phyloP scores from a whole-genome alignment of 2,113 vertebrate genomes.

The Hydropotes inermis region DNA sequence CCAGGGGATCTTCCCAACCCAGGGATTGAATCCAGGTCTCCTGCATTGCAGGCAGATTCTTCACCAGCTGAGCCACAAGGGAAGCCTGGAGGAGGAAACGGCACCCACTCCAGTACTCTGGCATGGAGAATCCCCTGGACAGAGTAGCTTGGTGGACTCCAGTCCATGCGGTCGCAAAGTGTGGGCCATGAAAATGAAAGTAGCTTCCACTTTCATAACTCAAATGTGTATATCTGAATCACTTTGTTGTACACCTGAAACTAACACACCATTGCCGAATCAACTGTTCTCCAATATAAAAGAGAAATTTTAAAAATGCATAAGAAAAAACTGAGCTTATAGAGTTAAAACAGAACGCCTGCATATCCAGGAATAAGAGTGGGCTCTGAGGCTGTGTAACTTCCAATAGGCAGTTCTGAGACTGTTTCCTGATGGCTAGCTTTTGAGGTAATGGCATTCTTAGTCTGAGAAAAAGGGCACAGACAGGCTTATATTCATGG shows the following conservation, averaged over 20 bases:
- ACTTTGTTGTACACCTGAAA: background rate
- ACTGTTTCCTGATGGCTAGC: slow-evolving; percentile 51
- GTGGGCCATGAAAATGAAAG: background rate
- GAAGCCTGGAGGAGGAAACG: background rate
- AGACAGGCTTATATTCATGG: slow-evolving; percentile 50
- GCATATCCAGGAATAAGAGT: background rate
- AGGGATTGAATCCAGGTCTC: background rate
- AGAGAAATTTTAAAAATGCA: background rate
- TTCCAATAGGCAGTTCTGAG: slow-evolving; percentile 65
- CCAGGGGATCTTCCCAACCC: background rate
- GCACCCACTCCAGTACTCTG: background rate
- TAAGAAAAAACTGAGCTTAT: background rate
- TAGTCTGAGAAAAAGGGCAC: slow-evolving; percentile 8
- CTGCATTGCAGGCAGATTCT: background rate
- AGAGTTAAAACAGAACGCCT: background rate
- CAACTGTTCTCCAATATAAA: background rate
- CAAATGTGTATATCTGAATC: background rate
- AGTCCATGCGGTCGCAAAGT: background rate
- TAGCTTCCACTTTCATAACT: background rate
- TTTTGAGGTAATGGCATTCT: slow-evolving; percentile 54
- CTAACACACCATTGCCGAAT: background rate
- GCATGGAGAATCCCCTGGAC: background rate
- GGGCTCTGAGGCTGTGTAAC: background rate
- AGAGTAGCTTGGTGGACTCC: background rate
- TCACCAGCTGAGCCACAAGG: background rate